Evolutionary conservation across 1,140 invertebrate genomes (phyloP).

Genomic region (Lucilia cuprina): DNA sequence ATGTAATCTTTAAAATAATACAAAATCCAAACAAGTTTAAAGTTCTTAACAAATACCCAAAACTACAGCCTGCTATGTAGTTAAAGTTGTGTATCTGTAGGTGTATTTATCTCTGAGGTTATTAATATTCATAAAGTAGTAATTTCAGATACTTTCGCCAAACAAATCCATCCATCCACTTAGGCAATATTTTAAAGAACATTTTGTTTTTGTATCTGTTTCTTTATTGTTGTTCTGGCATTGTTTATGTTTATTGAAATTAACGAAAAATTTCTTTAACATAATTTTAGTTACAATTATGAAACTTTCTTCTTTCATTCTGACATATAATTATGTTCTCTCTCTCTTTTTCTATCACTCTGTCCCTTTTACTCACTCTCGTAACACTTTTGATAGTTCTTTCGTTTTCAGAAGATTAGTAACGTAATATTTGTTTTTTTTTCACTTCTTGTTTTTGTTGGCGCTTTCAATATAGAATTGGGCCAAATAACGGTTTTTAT

Average conservation of each 20-base stretch:
- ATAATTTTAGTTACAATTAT: neutral
- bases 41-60: neutral
- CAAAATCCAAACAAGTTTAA: neutral
- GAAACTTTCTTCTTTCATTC: neutral
- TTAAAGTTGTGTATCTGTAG: too few relatives aligned
- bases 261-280: neutral
- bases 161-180: neutral
- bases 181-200: neutral
- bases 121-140: neutral
- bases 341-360: neutral
- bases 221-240: too few relatives aligned
- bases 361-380: neutral
- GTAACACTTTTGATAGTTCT: neutral
- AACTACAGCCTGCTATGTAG: too few relatives aligned
- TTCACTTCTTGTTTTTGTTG: neutral
- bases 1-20: neutral
- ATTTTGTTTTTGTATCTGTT: neutral
- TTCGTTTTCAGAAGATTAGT: neutral
- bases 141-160: neutral
- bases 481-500: slow-evolving; percentile 36
- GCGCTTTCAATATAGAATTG: slow-evolving; percentile 37
- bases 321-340: too few relatives aligned
- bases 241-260: neutral
- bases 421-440: neutral
- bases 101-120: too few relatives aligned